Evolutionary conservation across 2,888 invertebrate genomes (phyloP).

Genomic region (Euplexia lucipara): DNA sequence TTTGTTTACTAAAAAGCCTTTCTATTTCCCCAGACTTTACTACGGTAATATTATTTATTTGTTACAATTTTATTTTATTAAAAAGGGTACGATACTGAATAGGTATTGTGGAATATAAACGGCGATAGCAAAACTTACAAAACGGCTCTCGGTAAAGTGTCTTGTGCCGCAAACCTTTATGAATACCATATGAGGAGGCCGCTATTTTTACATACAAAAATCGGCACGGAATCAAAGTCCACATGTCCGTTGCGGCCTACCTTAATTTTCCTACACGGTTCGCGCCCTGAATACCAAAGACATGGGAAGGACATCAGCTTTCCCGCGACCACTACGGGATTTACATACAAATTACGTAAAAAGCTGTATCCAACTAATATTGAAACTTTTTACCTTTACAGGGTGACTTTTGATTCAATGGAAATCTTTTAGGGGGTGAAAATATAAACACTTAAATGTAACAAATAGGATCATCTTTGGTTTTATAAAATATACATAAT

Average conservation of each 20-base stretch:
- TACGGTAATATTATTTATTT: slow-evolving; percentile 53
- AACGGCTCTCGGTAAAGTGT: slow-evolving; percentile 75
- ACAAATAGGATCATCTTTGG: no score
- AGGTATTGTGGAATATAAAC: slow-evolving; percentile 60
- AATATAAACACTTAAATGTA: no score
- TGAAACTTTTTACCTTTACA: slow-evolving; percentile 55
- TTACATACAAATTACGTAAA: slow-evolving; percentile 80
- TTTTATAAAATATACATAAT: no score
- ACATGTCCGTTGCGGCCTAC: slow-evolving; percentile 85
- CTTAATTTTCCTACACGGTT: slow-evolving; percentile 85
- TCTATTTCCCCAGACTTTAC: slow-evolving; percentile 41
- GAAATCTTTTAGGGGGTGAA: no score
- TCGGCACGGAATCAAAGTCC: slow-evolving; percentile 86
- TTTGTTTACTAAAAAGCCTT: slow-evolving; percentile 41
- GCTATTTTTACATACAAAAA: slow-evolving; percentile 84
- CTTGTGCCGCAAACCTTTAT: slow-evolving; percentile 77
- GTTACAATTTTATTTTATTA: slow-evolving; percentile 64
- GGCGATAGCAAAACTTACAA: slow-evolving; percentile 68
- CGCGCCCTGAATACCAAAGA: slow-evolving; percentile 85
- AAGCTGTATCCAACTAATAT: slow-evolving; percentile 69
- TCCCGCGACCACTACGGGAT: slow-evolving; percentile 74
- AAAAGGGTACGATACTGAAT: slow-evolving; percentile 60
- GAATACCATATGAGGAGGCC: slow-evolving; percentile 84
- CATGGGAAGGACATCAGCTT: slow-evolving; percentile 79
- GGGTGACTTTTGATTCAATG: no score